Evolutionary conservation across 1,140 invertebrate species (phyloP), one percentile per base, ranked within the genome.

Genomic region (Papilio polytes): DNA sequence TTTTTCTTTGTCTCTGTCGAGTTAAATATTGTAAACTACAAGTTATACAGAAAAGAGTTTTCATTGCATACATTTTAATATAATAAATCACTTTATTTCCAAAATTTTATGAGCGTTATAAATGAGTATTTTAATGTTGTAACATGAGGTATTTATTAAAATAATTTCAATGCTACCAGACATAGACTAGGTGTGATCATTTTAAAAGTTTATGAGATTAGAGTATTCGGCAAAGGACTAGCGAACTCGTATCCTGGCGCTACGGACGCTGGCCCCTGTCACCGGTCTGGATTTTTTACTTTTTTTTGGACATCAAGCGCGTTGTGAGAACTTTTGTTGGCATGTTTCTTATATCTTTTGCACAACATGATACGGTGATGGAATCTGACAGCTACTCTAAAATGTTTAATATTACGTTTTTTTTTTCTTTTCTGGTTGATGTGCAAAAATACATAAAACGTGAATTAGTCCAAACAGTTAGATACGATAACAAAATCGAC

Each of bases 341-440:
- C 59, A 63, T 63, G 59, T 63, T 63, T 63, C 22, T 63, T 63
- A 63, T 63, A 63, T 63, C 56, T 63, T 63, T 63, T 63, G 31
- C 18, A 63, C 53, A 56, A 56, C 53, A 56, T 56, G 53, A 63
- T 26, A 63, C 12, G 8, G 59, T 26, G 59, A 63, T 63, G 59
- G 10, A 26, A 10, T 26, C 12, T 63, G 59, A 63, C 59, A 63
- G 20, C 22, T 22, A 26, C 22, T 22, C 59, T 56, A 20, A 56
- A 20, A 56, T 53, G 15, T 51, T 51, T 51, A 51, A 51, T 51
- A 13, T 3, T 1, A 18, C 4, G 15, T 53, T 53, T n/a, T 53
- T 18, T n/a, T 53, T 18, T 53, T 53, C 6, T 6, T 53, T 53
- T 53, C 1, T 53, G 18, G 3, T 53, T n/a, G 15, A 18, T 18